Conservation (phyloP, 2,888 invertebrate species). For the Pteria penguin region DNA sequence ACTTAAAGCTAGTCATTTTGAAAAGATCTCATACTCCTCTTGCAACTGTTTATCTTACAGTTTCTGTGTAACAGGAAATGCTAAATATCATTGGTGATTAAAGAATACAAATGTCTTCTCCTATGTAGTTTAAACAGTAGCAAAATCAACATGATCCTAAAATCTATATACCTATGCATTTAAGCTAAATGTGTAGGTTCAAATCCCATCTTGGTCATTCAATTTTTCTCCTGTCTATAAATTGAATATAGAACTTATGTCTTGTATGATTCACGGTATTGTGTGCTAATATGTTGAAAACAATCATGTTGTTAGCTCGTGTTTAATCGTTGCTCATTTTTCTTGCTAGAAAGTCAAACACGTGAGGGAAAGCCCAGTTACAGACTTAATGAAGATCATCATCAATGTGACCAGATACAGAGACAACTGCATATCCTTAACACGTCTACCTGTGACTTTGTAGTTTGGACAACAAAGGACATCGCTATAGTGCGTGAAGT, state of each 20-base stretch:
- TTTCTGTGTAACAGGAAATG: not conserved
- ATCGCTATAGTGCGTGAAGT: conserved; percentile 2
- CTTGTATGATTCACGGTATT: not conserved
- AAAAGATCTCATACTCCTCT: not conserved
- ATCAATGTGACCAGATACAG: conserved; percentile 15
- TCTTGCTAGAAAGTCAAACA: conserved; percentile 10
- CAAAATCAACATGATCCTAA: not conserved
- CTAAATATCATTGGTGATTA: not conserved
- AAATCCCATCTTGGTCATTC: not conserved
- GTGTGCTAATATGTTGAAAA: not conserved
- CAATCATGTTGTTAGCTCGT: not conserved
- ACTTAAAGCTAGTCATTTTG: not conserved
- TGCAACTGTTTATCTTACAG: not conserved
- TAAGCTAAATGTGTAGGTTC: not conserved
- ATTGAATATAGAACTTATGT: not conserved
- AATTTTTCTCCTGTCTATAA: not conserved
- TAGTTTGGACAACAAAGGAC: conserved; percentile 21
- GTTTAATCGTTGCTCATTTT: conserved; percentile 31
- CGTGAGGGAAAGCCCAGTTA: not conserved
- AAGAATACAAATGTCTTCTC: not conserved
- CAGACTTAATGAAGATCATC: conserved; percentile 13
- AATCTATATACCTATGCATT: not conserved
- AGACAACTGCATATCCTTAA: conserved; percentile 7
- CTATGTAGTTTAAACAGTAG: not conserved
- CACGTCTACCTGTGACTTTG: conserved; percentile 5